Evolutionary conservation across 2,113 vertebrate species (phyloP).

Genomic region (Amblyornis subalaris): DNA sequence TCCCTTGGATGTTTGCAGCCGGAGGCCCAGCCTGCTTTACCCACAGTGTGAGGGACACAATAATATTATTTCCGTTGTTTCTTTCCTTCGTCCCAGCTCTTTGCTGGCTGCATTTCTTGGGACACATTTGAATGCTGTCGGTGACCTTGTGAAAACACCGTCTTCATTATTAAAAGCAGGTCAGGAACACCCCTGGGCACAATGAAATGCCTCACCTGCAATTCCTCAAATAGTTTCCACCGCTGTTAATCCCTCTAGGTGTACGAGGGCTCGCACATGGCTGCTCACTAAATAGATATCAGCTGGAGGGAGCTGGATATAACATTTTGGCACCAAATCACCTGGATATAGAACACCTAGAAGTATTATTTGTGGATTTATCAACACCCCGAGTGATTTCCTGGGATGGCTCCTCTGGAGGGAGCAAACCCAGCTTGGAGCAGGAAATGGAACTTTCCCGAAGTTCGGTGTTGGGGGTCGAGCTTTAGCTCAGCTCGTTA

Average conservation of each 20-base stretch:
- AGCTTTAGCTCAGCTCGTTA: neutral
- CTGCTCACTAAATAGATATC: neutral
- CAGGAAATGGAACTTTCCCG: neutral
- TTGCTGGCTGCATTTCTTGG: constrained; percentile 4
- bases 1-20: neutral
- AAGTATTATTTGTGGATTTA: neutral
- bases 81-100: neutral
- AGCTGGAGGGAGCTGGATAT: neutral
- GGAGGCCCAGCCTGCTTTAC: neutral
- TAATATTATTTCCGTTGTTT: neutral
- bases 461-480: neutral
- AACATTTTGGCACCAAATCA: neutral
- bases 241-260: constrained; percentile 42
- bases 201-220: constrained; percentile 51
- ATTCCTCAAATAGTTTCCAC: constrained; percentile 67
- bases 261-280: neutral
- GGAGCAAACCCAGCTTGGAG: neutral
- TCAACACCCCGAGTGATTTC: neutral
- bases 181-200: constrained; percentile 45
- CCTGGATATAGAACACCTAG: neutral
- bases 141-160: constrained; percentile 31
- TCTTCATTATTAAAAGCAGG: constrained; percentile 52
- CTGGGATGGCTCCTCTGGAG: neutral
- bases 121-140: neutral
- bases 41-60: fast-evolving